These are phyloP conservation scores for Trissolcus brochymenae DNA, from an alignment of 2,888 invertebrate genomes.

Conservation along the genomic window DNA sequence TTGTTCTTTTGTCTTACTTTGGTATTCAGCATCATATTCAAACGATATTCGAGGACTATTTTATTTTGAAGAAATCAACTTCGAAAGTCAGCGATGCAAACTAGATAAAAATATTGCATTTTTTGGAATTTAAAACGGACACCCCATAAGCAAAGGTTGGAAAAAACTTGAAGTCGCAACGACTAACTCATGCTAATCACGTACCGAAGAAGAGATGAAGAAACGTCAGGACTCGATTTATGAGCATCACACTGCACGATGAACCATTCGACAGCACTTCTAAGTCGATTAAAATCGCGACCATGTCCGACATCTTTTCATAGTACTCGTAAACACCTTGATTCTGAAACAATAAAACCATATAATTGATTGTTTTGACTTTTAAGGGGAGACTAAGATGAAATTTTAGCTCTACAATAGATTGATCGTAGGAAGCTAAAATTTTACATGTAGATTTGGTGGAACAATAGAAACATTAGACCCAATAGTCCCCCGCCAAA, in stretches of 20 bases:
- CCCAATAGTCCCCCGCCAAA: too few species aligned
- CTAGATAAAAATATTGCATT: background rate
- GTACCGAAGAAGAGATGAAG: slow-evolving; percentile 9
- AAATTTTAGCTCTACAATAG: too few species aligned
- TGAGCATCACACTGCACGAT: background rate
- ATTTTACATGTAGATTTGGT: too few species aligned
- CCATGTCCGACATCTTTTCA: slow-evolving; percentile 74
- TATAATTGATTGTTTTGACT: background rate
- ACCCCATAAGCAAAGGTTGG: slow-evolving; percentile 66
- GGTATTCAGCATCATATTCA: slow-evolving; percentile 29
- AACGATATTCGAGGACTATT: slow-evolving; percentile 6
- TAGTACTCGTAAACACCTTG: slow-evolving; percentile 5
- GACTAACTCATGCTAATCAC: background rate
- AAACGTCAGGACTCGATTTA: slow-evolving; percentile 6
- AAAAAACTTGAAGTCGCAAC: slow-evolving; percentile 59
- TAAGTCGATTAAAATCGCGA: slow-evolving; percentile 76
- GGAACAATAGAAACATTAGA: too few species aligned
- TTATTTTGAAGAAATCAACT: slow-evolving; percentile 28
- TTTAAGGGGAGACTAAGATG: too few species aligned
- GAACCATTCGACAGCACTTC: slow-evolving; percentile 59
- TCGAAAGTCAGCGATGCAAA: slow-evolving; percentile 32
- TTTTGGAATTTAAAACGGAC: too few species aligned
- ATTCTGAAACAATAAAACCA: slow-evolving; percentile 1
- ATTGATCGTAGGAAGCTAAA: too few species aligned
- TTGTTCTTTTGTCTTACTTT: slow-evolving; percentile 4